Conservation (phyloP, 1,140 invertebrate species). For the Bilobella aurantiaca region DNA sequence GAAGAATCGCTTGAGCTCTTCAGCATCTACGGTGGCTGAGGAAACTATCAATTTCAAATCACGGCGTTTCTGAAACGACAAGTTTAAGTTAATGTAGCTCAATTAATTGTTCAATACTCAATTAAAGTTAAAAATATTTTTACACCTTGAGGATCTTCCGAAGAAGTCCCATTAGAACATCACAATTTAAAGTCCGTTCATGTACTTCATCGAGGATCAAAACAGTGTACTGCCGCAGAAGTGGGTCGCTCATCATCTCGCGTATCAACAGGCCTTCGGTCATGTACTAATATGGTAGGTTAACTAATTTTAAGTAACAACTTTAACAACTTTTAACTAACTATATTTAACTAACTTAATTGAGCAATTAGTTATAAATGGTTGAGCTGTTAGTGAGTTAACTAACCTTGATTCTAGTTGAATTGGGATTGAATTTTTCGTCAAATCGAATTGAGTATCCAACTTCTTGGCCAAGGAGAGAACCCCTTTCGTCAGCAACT, state of each 20-base stretch:
- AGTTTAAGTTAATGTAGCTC: background rate
- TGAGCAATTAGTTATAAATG: too few species aligned
- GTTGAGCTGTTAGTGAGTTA: too few species aligned
- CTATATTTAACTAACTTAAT: too few species aligned
- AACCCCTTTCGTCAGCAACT: conserved; percentile 79
- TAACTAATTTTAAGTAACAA: background rate
- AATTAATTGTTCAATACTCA: conserved; percentile 7
- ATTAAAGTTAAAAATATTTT: background rate
- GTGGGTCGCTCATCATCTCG: conserved; percentile 89
- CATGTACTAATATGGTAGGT: conserved; percentile 58
- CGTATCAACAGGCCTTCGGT: conserved; percentile 89
- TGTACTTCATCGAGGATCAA: conserved; percentile 95
- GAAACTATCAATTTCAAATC: conserved; percentile 78
- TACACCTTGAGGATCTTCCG: conserved; percentile 75
- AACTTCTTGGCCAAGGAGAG: conserved; percentile 65
- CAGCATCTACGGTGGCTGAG: conserved; percentile 90
- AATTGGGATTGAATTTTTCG: conserved; percentile 52
- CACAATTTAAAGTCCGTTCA: conserved; percentile 82
- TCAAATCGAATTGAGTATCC: conserved; percentile 92
- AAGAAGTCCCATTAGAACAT: conserved; percentile 84
- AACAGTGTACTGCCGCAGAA: conserved; percentile 76
- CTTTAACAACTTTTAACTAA: background rate
- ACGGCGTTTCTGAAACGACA: conserved; percentile 62
- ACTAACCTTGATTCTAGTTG: conserved; percentile 74
- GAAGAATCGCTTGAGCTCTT: conserved; percentile 77